Evolutionary conservation across 2,113 vertebrate genomes (phyloP).

Genomic region (Nibea coibor): DNA sequence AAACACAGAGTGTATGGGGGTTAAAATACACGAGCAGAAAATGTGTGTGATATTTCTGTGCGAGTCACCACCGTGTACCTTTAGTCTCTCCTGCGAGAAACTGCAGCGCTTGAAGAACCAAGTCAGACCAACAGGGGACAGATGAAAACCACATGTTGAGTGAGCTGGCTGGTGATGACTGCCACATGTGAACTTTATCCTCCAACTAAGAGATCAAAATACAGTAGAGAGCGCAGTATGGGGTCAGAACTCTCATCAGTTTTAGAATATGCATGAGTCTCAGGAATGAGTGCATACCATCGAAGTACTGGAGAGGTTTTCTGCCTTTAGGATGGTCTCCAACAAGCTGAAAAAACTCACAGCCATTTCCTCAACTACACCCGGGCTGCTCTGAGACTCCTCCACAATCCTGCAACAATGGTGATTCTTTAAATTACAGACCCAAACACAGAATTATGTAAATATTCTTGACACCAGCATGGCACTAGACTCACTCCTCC

Average conservation of each 20-base stretch:
- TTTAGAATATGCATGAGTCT: background rate
- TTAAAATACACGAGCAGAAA: background rate
- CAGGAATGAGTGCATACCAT: slow-evolving; percentile 80
- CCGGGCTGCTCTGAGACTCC: slow-evolving; percentile 88
- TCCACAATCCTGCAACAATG: slow-evolving; percentile 88
- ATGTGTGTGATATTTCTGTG: background rate
- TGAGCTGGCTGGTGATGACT: slow-evolving; percentile 91
- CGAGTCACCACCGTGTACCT: slow-evolving; percentile 76
- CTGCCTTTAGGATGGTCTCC: slow-evolving; percentile 89
- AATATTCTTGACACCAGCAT: background rate
- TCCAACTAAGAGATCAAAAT: slow-evolving; percentile 86
- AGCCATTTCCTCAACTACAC: slow-evolving; percentile 91
- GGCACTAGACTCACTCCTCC: slow-evolving; percentile 90
- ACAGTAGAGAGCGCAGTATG: no score
- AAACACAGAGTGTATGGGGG: background rate
- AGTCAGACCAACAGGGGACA: slow-evolving; percentile 93
- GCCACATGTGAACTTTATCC: slow-evolving; percentile 95
- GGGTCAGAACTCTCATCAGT: background rate
- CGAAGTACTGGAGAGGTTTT: slow-evolving; percentile 87
- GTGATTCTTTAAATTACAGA: background rate
- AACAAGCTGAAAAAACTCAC: slow-evolving; percentile 94
- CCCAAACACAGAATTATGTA: background rate
- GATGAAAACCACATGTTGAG: slow-evolving; percentile 95
- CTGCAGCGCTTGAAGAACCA: slow-evolving; percentile 92
- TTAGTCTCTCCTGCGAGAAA: slow-evolving; percentile 94